Percentiles rank a stretch among this genome's conserved stretches.
phyloP scores from a whole-genome alignment of 2,797 vertebrate species.

The Brachyalestes nurse region DNA sequence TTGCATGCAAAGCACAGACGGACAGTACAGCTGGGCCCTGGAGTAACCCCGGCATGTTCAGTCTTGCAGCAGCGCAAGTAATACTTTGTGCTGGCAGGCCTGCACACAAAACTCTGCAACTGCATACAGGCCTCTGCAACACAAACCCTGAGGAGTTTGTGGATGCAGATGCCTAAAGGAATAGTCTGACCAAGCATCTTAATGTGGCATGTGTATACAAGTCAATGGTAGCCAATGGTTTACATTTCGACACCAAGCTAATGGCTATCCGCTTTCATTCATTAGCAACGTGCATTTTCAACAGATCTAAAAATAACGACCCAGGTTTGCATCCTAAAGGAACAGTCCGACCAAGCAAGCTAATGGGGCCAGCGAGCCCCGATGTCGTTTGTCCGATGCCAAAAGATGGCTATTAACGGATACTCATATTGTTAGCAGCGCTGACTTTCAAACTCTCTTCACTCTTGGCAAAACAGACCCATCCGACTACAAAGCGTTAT shows the following conservation, averaged over 20 bases:
- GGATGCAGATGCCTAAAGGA: neutral
- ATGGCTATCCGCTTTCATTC: neutral
- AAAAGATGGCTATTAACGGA: neutral
- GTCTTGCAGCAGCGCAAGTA: constrained; percentile 42
- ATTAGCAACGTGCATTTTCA: neutral
- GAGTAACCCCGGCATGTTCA: constrained; percentile 41
- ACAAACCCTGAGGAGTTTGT: neutral
- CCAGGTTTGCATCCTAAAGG: too few relatives aligned
- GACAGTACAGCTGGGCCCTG: neutral
- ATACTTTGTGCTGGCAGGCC: constrained; percentile 25
- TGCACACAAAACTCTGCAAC: neutral
- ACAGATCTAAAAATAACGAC: too few relatives aligned
- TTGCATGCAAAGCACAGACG: constrained; percentile 41
- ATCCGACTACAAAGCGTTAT: constrained; percentile 16
- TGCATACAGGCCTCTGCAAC: constrained; percentile 1
- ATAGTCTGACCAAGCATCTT: neutral
- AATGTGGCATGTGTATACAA: neutral
- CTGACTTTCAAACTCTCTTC: neutral
- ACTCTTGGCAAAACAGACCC: neutral
- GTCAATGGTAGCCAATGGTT: neutral
- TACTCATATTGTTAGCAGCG: neutral
- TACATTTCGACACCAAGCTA: neutral
- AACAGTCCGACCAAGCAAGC: neutral
- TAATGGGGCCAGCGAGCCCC: neutral
- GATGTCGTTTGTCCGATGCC: neutral